A percentile compares a stretch with the other conserved stretches of the same genome.
Evolutionary conservation across 30 jellyfish, hydroid and myxozoan species (phyloP).

Genomic region (Turritopsis rubra): DNA sequence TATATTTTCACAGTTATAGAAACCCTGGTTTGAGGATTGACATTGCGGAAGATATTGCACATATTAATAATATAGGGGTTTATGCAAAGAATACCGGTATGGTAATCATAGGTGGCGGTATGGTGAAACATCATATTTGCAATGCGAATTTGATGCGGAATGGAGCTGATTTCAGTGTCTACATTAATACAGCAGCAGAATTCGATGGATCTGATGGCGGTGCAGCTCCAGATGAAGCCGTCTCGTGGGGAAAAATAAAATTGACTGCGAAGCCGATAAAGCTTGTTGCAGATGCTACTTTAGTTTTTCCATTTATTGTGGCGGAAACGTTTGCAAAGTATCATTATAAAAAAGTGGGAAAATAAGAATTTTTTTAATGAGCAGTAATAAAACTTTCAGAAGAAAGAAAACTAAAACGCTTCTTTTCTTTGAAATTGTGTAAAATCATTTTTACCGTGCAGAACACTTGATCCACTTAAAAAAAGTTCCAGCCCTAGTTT

Average conservation of each 20-base stretch:
- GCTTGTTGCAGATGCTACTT: constrained; percentile 98
- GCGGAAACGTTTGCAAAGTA: constrained; percentile 97
- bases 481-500: no score
- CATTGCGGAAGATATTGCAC: constrained; percentile 74
- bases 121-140: constrained; percentile 93
- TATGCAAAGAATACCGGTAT: constrained; percentile 81
- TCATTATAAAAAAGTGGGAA: constrained; percentile 25
- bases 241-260: constrained; percentile 98
- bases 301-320: constrained; percentile 85
- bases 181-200: constrained; percentile 89
- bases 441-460: no score
- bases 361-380: neutral
- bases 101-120: constrained; percentile 99
- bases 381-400: neutral
- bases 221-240: constrained; percentile 98
- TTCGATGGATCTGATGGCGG: constrained; percentile 99
- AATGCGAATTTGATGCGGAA: constrained; percentile 98
- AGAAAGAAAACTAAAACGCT: neutral
- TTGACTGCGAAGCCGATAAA: constrained; percentile 85
- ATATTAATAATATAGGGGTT: constrained; percentile 69
- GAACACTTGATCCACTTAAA: no score
- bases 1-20: constrained; percentile 67
- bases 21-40: constrained; percentile 91
- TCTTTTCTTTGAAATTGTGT: neutral
- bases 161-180: constrained; percentile 98